phyloP scores from a whole-genome alignment of 2,113 vertebrate species.

The Amblyopsis rosae region DNA sequence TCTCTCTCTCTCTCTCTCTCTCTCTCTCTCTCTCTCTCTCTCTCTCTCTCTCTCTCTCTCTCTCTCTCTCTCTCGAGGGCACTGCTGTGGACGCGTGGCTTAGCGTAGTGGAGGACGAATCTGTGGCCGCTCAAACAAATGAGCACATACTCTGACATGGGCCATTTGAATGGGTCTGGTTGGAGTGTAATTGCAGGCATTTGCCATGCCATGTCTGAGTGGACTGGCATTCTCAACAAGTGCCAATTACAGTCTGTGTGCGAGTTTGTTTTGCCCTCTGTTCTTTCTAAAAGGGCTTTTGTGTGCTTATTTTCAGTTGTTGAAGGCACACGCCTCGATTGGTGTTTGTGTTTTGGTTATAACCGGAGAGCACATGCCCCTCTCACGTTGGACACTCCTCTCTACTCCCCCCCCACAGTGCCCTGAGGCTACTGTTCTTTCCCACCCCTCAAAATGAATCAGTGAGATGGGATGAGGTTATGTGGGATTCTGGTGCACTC shows the following conservation, averaged over 20 bases:
- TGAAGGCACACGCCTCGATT: too few relatives aligned
- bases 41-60: too few relatives aligned
- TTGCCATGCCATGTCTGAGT: conserved; percentile 7
- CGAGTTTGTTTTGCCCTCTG: not conserved
- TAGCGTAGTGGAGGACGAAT: conserved; percentile 26
- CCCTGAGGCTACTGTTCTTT: too few relatives aligned
- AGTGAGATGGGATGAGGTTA: too few relatives aligned
- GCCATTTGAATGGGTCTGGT: conserved; percentile 1
- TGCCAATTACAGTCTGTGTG: not conserved
- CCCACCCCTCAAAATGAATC: too few relatives aligned
- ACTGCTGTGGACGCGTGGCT: conserved; percentile 15
- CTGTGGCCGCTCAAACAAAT: conserved; percentile 16
- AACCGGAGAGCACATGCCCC: too few relatives aligned
- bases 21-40: too few relatives aligned
- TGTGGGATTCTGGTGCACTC: too few relatives aligned
- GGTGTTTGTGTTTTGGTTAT: too few relatives aligned
- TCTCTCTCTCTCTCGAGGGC: conserved; percentile 27
- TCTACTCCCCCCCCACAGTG: too few relatives aligned
- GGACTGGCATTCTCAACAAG: not conserved
- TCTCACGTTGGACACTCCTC: too few relatives aligned
- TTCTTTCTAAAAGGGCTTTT: not conserved
- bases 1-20: too few relatives aligned
- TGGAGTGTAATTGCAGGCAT: not conserved
- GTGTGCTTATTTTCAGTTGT: conserved; percentile 10
- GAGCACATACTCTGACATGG: conserved; percentile 12